Evolutionary conservation across 2,888 invertebrate species (phyloP).

Genomic region (Clitarchus hookeri): DNA sequence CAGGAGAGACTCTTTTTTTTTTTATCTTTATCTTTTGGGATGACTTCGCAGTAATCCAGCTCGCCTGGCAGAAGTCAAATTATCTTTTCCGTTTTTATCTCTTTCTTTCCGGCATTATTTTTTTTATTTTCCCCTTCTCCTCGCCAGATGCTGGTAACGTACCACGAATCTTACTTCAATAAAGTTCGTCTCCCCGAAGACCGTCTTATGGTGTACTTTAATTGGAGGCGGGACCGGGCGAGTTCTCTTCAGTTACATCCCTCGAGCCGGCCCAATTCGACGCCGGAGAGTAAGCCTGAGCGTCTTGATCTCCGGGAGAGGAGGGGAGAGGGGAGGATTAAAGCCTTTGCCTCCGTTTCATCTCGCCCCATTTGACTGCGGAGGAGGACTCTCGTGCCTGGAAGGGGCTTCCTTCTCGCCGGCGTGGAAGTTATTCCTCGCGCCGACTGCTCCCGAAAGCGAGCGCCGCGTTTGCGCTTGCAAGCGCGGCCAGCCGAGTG

Average conservation of each 20-base stretch:
- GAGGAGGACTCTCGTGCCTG: neutral
- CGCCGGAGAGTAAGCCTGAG: neutral
- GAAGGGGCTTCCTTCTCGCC: neutral
- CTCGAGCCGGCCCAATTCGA: neutral
- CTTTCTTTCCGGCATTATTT: neutral
- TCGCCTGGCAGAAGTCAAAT: neutral
- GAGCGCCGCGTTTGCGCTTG: no score
- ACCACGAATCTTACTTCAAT: constrained; percentile 8
- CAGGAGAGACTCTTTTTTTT: neutral
- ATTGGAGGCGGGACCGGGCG: neutral
- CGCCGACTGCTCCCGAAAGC: neutral
- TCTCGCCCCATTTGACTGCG: constrained; percentile 2
- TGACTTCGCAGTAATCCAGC: neutral
- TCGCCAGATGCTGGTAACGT: neutral
- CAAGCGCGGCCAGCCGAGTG: no score
- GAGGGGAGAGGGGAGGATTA: neutral
- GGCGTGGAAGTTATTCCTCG: neutral
- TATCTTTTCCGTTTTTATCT: neutral
- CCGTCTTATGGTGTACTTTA: neutral
- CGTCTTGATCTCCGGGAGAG: neutral
- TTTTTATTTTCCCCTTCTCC: neutral
- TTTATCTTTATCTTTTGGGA: neutral
- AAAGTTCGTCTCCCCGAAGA: neutral
- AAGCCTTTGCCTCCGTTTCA: neutral
- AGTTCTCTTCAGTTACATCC: neutral